Percentiles rank a stretch among this genome's conserved stretches.
Evolutionary conservation across 2,797 vertebrate species (phyloP).

Genomic region (Etheostoma perlongum): DNA sequence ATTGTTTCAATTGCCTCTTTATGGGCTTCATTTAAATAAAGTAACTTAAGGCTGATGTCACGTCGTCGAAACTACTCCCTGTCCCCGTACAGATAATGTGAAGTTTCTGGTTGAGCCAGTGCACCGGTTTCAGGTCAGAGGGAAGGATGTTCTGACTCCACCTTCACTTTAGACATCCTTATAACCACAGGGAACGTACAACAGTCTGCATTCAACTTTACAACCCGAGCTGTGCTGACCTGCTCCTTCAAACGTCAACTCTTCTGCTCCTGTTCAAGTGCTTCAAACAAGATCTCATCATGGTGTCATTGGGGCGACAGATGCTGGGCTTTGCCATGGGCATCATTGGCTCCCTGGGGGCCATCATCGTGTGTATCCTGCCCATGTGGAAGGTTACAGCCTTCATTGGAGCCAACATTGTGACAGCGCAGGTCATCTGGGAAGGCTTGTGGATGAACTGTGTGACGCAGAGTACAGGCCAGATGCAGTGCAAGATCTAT

Average conservation of each 20-base stretch:
- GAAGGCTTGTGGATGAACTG: slow-evolving; percentile 98
- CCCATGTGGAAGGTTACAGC: slow-evolving; percentile 96
- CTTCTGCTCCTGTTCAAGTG: slow-evolving; percentile 13
- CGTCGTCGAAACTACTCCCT: slow-evolving; percentile 80
- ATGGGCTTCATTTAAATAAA: slow-evolving; percentile 31
- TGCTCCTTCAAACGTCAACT: slow-evolving; percentile 3
- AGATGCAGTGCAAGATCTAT: slow-evolving; percentile 97
- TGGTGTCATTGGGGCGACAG: slow-evolving; percentile 95
- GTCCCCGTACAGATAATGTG: slow-evolving; percentile 9
- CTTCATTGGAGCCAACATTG: slow-evolving; percentile 95
- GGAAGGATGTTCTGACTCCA: slow-evolving; percentile 62
- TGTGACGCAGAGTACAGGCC: slow-evolving; percentile 95
- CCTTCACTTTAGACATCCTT: slow-evolving; percentile 55
- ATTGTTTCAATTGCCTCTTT: slow-evolving; percentile 36
- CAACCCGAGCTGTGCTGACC: slow-evolving; percentile 24
- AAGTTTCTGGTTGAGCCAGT: slow-evolving; percentile 75
- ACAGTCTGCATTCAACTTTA: slow-evolving; percentile 10
- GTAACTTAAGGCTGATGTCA: slow-evolving; percentile 27
- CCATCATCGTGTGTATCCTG: slow-evolving; percentile 88
- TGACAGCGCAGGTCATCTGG: slow-evolving; percentile 93
- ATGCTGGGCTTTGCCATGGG: slow-evolving; percentile 90
- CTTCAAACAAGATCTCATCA: slow-evolving; percentile 66
- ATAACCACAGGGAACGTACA: slow-evolving; percentile 43
- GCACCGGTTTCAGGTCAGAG: slow-evolving; percentile 69
- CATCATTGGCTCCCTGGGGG: slow-evolving; percentile 90